A percentile compares a stretch with the other conserved stretches of the same genome.
Evolutionary conservation across 1,140 invertebrate genomes (phyloP).

Genomic region (Papilio glaucus): DNA sequence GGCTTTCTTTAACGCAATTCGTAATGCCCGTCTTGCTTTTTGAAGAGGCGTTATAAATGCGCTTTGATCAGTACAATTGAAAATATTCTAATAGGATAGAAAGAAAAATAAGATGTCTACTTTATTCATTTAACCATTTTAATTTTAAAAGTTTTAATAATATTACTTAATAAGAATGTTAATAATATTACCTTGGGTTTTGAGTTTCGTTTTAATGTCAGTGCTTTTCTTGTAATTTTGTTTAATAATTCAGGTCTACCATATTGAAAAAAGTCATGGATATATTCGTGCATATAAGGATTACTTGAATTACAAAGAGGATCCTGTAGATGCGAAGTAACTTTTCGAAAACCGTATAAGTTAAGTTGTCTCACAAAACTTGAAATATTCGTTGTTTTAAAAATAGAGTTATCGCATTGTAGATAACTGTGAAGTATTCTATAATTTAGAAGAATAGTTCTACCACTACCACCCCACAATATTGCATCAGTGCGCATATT

Average conservation of each 20-base stretch:
- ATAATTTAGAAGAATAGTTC: slow-evolving; percentile 84
- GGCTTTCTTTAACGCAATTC: slow-evolving; percentile 69
- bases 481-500: slow-evolving; percentile 84
- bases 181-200: slow-evolving; percentile 61
- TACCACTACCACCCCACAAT: slow-evolving; percentile 82
- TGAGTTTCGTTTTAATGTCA: slow-evolving; percentile 70
- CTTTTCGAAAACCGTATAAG: slow-evolving; percentile 86
- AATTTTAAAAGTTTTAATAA: neutral
- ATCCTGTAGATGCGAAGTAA: slow-evolving; percentile 85
- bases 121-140: neutral
- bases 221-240: slow-evolving; percentile 84
- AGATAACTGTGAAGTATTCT: slow-evolving; percentile 83
- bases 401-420: slow-evolving; percentile 81
- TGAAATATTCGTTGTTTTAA: slow-evolving; percentile 86
- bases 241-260: slow-evolving; percentile 82
- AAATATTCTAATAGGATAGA: slow-evolving; percentile 52
- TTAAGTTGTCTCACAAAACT: slow-evolving; percentile 86
- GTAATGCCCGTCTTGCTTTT: slow-evolving; percentile 69
- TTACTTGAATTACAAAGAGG: slow-evolving; percentile 83
- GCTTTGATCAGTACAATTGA: slow-evolving; percentile 54
- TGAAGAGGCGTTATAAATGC: slow-evolving; percentile 67
- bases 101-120: slow-evolving; percentile 28
- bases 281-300: slow-evolving; percentile 85
- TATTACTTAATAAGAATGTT: slow-evolving; percentile 55
- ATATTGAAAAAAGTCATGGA: slow-evolving; percentile 84